Evolutionary conservation across 2,888 invertebrate species (phyloP), one percentile per base, ranked within the genome.

Genomic region (Zaprionus lineosus): DNA sequence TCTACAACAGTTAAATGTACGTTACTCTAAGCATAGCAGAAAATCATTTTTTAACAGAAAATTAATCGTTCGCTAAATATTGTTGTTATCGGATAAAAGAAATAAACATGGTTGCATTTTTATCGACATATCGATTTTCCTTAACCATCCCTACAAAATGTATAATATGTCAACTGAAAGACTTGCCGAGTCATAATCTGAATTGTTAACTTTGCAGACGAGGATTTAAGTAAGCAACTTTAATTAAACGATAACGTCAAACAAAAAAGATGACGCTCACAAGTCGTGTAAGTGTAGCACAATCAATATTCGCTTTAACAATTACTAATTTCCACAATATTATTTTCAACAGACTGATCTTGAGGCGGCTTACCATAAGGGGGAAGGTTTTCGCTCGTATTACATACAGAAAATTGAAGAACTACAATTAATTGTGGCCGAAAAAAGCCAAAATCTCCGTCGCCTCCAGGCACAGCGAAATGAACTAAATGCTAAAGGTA

Each of bases 401-500:
- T 99, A 98, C 88, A 95, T 97, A 78, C 97, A 98, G 41, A 99
- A 99, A 91, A 98, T 98, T 64, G 99, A 99, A 90, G 98, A 99
- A 90, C 91, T 99, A 14, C 98, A 98, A 90, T 92, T 98, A 48
- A 93, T 97, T 77, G 98, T 99, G 3, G 96, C 97, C n/a, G 98
- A 99, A 86, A 99, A 99, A 88, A 96, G 97, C 76, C 98, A 98
- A 91, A 99, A 99, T 91, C 92, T 99, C 43, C 93, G 99, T 50
- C 95, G 99, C 89, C 91, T 99, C 62, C 98, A 99, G 91, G 99
- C 99, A 9, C 99, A 99, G 89, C 93, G 99, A 73, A 99, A 99
- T 92, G 99, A 99, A 90, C 93, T 99, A 0, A 99, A 99, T 91
- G 98, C 98, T 5, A 99, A 99, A 94, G 97, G 96, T 96, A 89